Evolutionary conservation across 2,113 vertebrate genomes (phyloP).

Genomic region (Physeter macrocephalus): DNA sequence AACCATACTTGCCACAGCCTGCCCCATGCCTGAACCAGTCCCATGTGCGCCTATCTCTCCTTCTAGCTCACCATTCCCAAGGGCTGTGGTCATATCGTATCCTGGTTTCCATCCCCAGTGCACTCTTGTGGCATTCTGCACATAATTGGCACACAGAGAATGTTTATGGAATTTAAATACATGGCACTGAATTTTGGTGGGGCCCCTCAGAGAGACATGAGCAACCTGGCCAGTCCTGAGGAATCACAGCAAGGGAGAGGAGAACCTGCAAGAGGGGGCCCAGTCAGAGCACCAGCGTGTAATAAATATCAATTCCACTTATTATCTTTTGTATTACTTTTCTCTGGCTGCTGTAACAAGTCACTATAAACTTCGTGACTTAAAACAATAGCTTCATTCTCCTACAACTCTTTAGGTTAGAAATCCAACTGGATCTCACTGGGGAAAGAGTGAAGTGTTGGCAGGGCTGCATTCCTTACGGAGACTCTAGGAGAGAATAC

Average conservation of each 20-base stretch:
- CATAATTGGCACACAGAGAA: not conserved
- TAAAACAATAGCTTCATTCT: not conserved
- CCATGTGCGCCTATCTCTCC: not conserved
- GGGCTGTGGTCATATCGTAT: not conserved
- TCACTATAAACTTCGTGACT: not conserved
- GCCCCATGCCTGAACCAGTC: not conserved
- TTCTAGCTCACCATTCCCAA: not conserved
- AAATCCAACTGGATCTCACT: not conserved
- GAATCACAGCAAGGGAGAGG: not conserved
- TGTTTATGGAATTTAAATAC: too few relatives aligned
- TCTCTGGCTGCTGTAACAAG: not conserved
- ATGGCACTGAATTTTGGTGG: not conserved
- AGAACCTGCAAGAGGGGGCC: not conserved
- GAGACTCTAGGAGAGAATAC: not conserved
- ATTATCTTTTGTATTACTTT: not conserved
- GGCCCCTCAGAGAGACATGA: not conserved
- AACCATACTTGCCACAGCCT: constrained; percentile 31
- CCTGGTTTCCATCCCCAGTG: not conserved
- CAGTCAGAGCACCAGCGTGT: not conserved
- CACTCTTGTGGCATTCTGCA: not conserved
- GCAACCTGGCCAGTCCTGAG: not conserved
- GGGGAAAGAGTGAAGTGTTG: not conserved
- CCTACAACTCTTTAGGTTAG: not conserved
- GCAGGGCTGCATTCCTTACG: not conserved
- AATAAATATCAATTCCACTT: not conserved